These are phyloP conservation scores for Campoplex capitator DNA, from an alignment of 2,888 invertebrate genomes.

Conservation along the genomic window DNA sequence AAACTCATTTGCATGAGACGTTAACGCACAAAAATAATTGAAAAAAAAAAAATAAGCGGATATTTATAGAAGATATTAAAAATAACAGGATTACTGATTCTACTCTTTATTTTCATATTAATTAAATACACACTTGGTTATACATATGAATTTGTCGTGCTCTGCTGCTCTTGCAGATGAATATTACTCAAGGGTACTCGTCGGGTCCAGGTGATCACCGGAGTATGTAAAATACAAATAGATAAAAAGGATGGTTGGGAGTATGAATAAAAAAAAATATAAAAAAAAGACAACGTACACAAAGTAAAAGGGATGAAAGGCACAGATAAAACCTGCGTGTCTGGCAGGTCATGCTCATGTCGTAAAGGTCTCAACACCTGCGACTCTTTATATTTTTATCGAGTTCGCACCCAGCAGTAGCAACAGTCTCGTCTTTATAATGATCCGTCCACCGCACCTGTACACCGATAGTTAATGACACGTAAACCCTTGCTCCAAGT, in stretches of 20 bases:
- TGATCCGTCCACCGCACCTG: constrained; percentile 69
- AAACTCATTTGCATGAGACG: background rate
- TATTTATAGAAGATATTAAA: background rate
- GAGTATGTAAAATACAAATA: constrained; percentile 32
- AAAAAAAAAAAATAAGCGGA: background rate
- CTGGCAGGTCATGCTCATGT: constrained; percentile 32
- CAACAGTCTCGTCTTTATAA: constrained; percentile 45
- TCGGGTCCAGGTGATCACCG: constrained; percentile 15
- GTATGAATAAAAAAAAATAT: constrained; percentile 1
- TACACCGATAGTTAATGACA: constrained; percentile 67
- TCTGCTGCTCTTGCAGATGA: constrained; percentile 13
- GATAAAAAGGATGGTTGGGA: constrained; percentile 1
- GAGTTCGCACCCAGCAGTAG: constrained; percentile 12
- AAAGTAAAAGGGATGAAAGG: constrained; percentile 51
- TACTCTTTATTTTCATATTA: background rate
- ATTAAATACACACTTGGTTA: background rate
- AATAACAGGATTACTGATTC: background rate
- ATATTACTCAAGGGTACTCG: constrained; percentile 10
- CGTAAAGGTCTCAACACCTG: constrained; percentile 19
- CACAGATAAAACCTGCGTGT: constrained; percentile 16
- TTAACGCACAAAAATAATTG: background rate
- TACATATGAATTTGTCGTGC: background rate
- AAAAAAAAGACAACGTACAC: background rate
- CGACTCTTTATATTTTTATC: constrained; percentile 38
- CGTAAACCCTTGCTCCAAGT: constrained; percentile 48